Evolutionary conservation across 2,888 invertebrate species (phyloP), one percentile per base, ranked within the genome.

Genomic region (Graphium colonna): DNA sequence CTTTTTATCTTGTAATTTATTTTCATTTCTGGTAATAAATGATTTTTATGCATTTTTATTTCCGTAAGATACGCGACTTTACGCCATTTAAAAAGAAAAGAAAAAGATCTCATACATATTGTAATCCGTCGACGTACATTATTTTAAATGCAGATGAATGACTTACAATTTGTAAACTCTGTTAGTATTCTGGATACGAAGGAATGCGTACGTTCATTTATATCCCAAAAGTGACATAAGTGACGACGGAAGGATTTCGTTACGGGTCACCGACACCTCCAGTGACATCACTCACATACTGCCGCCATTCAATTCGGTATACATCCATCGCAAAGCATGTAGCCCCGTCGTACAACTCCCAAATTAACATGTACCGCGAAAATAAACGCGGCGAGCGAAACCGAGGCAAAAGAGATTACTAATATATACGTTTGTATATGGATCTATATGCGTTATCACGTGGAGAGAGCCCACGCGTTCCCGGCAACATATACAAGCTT

Each of bases 381-480:
- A 52, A 42, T 33, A 28, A 51, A 31, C 26, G 3, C 26, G 26
- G 7, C 7, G 49, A 51, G 44, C 17, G 21, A n/a, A 15, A 40
- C 10, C 12, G 17, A 31, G 45, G 31, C 39, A 48, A 28, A 43
- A 44, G 17, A 36, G 17, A 52, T 21, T 16, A 51, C 44, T 18
- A 44, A 15, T 51, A 31, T 31, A 9, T 31, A 31, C 9, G 9
- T 31, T 2, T 7, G 10, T 31, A 31, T 10, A 10, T 7, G 8
- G 3, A 31, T 9, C 1, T 31, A 10, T 31, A 31, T 31, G 10
- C 31, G 31, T 65, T 63, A 73, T 79, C 75, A 77, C 74, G 73
- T 70, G 74, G 65, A 68, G 8, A 1, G 62, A 68, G 56, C 77
- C 77, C 75, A 81, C 78, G 78, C 76, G 68, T 63, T 69, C 61